Base-by-base conservation (phyloP, 2,797 vertebrate species). In the Muscicapa comitata region DNA sequence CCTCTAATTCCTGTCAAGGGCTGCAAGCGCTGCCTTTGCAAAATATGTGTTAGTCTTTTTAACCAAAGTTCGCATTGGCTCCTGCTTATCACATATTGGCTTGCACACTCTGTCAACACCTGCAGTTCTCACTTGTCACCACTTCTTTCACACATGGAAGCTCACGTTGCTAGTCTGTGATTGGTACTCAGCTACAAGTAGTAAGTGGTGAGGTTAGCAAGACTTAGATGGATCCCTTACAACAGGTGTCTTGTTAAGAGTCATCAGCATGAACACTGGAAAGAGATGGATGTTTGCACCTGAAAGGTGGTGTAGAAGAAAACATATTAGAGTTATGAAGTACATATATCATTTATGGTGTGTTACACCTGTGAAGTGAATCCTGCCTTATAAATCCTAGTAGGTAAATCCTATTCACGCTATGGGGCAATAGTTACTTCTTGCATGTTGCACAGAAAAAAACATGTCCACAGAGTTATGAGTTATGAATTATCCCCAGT, bases 101-200 rank as follows among this genome's bases (percentile, higher is more conserved):
- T 91, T 62, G 42, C 50, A 48, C 38, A 3, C 48, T 63, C 72
- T 45, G 6, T 75, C 73, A 59, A 40, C 85, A 72, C 73, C 62
- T 78, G 73, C 66, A 66, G 50, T 48, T 93, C 72, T 78, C 79
- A 38, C 51, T 68, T 88, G 72, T 81, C 91, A 81, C 78, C 78
- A 48, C 72, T 90, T 67, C 70, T 93, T 92, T 94, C 89, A 72
- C 82, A 89, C 79, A 62, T 94, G 87, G 40, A 65, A 88, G 58
- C 13, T 96, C 73, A 65, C 2, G 0, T 54, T 77, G 67, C 67
- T 0, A 3, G 55, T 43, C 35, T 85, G 1, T 35, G 53, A 71
- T 8, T 42, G 42, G 45, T 80, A 74, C 13, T 4, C 3, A 66
- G 47, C 40, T 58, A 51, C 42, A 75, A 65, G 43, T 2, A 68